Evolutionary conservation across 2,113 vertebrate genomes (phyloP).

Genomic region (Notothenia rossii): DNA sequence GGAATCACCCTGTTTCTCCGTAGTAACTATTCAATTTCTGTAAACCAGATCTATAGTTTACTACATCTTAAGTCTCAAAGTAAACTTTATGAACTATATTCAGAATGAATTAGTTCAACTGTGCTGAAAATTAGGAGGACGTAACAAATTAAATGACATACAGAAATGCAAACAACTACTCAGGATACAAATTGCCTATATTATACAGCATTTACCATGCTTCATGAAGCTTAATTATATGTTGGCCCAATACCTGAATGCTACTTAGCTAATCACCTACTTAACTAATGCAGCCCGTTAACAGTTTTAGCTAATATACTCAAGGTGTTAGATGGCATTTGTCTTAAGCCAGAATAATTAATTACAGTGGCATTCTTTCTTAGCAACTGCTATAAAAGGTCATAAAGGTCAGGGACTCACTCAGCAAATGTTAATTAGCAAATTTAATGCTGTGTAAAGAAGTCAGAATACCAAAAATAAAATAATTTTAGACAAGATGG

Average conservation of each 20-base stretch:
- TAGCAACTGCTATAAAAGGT: constrained; percentile 62
- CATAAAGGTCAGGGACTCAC: constrained; percentile 58
- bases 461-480: constrained; percentile 19
- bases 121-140: constrained; percentile 23
- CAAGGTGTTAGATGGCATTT: constrained; percentile 58
- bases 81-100: constrained; percentile 45
- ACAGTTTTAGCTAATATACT: constrained; percentile 51
- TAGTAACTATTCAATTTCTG: no score
- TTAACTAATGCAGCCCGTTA: constrained; percentile 17
- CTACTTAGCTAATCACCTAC: constrained; percentile 40
- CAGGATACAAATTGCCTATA: constrained; percentile 19
- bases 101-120: constrained; percentile 30
- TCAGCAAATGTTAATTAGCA: constrained; percentile 28
- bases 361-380: constrained; percentile 46
- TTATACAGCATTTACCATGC: constrained; percentile 28
- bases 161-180: constrained; percentile 43
- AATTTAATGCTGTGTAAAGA: constrained; percentile 31
- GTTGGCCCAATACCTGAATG: constrained; percentile 52
- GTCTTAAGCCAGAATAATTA: constrained; percentile 51
- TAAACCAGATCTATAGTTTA: background rate
- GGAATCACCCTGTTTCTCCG: no score
- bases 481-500: no score
- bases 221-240: constrained; percentile 57
- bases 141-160: constrained; percentile 9
- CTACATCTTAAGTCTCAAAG: constrained; percentile 17